These are phyloP conservation scores for Leucosticte australis DNA, from an alignment of 2,113 vertebrate species.

Conservation along the genomic window DNA sequence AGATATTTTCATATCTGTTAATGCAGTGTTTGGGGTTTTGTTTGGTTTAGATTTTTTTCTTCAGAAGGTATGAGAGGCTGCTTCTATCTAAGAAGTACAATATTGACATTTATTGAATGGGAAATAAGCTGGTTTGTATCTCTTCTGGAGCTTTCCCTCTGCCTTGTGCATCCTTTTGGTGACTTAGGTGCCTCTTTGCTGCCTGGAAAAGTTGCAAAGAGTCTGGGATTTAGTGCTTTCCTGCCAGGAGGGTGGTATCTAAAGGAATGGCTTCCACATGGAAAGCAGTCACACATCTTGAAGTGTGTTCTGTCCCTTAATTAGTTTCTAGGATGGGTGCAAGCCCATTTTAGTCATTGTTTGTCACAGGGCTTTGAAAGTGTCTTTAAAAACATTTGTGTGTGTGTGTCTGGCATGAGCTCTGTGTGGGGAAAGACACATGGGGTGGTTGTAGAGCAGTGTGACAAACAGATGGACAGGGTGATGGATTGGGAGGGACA, in stretches of 20 bases:
- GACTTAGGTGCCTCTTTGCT: background rate
- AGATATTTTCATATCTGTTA: background rate
- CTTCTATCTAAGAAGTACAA: background rate
- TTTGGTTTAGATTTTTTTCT: background rate
- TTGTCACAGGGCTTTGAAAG: background rate
- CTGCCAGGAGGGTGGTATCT: background rate
- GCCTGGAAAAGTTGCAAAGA: background rate
- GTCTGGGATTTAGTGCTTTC: background rate
- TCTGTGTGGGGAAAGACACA: background rate
- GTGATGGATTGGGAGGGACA: background rate
- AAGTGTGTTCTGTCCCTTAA: background rate
- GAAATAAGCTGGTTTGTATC: background rate
- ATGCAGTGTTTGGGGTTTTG: background rate
- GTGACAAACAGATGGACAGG: background rate
- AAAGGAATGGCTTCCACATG: background rate
- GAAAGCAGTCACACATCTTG: background rate
- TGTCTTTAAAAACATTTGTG: background rate
- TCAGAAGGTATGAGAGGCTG: background rate
- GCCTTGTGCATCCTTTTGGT: background rate
- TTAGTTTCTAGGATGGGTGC: background rate
- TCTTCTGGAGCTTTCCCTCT: background rate
- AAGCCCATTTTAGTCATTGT: background rate
- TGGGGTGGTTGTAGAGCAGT: background rate
- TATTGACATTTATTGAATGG: background rate
- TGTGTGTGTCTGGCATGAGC: background rate